A percentile compares a stretch with the other conserved stretches of the same genome.
Conservation (phyloP, 2,797 vertebrate species). For the Coilia nasus region DNA sequence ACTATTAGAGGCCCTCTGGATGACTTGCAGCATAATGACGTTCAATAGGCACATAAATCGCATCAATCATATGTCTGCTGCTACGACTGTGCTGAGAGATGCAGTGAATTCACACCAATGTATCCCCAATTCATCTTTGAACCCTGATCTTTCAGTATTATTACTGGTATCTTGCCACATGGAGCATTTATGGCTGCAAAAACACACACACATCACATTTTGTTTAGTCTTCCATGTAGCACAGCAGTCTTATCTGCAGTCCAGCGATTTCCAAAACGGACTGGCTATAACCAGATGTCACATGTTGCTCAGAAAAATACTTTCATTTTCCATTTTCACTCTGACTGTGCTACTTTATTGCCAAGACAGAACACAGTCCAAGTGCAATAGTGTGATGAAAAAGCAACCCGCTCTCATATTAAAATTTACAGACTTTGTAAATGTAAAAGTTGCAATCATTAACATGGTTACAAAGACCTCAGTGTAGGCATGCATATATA, state of each 20-base stretch:
- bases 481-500: neutral
- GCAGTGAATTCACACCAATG: neutral
- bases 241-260: neutral
- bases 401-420: neutral
- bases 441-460: neutral
- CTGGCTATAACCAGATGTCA: neutral
- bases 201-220: neutral
- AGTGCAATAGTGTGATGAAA: neutral
- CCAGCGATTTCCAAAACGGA: neutral
- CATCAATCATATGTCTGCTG: neutral
- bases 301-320: neutral
- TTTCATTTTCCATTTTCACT: conserved; percentile 2
- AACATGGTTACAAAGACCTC: neutral
- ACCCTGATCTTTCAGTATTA: neutral
- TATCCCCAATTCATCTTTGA: neutral
- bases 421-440: neutral
- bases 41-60: neutral
- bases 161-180: neutral
- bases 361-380: neutral
- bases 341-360: neutral
- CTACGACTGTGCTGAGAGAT: neutral
- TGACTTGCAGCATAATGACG: neutral
- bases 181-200: neutral
- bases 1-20: neutral
- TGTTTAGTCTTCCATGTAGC: neutral